Percentiles rank a stretch among this genome's conserved stretches.
phyloP scores from a whole-genome alignment of 2,797 vertebrate species.

The Tragopan temminckii region DNA sequence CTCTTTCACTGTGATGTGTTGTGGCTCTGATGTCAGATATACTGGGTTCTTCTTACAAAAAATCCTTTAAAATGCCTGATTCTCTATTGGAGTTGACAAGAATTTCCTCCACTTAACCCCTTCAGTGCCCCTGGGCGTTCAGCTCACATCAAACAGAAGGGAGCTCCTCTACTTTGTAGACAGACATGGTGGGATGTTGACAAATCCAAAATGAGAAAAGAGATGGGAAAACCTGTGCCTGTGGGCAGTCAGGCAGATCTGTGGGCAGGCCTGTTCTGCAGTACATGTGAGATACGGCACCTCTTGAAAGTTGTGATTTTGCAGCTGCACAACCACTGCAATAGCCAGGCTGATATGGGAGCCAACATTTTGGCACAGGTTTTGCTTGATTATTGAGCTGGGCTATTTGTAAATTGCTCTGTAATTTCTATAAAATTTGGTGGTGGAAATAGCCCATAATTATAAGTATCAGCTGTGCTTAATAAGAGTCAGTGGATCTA shows the following conservation, averaged over 20 bases:
- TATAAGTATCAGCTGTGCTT: not conserved
- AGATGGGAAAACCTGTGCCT: constrained; percentile 8
- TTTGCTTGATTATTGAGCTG: not conserved
- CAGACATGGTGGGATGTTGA: not conserved
- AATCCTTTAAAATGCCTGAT: constrained; percentile 51
- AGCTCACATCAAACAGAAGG: constrained; percentile 61
- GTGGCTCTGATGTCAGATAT: constrained; percentile 52
- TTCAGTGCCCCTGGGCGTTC: constrained; percentile 36
- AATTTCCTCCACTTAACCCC: constrained; percentile 66
- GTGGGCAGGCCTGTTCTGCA: not conserved
- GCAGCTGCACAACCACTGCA: not conserved
- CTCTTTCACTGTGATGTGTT: constrained; percentile 40
- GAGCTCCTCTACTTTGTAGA: constrained; percentile 46
- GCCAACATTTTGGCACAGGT: accelerated
- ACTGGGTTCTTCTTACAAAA: constrained; percentile 47
- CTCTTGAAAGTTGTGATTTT: not conserved
- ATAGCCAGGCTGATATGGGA: accelerated
- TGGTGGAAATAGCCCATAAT: not conserved
- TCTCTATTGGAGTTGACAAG: constrained; percentile 57
- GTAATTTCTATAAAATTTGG: not conserved
- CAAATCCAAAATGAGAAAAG: constrained; percentile 48
- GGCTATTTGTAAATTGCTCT: not conserved
- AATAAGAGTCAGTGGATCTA: not conserved
- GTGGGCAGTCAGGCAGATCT: constrained; percentile 14
- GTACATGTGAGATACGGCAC: not conserved